These are phyloP conservation scores for Rhinichthys klamathensis DNA, from an alignment of 2,113 vertebrate species.

Conservation along the genomic window DNA sequence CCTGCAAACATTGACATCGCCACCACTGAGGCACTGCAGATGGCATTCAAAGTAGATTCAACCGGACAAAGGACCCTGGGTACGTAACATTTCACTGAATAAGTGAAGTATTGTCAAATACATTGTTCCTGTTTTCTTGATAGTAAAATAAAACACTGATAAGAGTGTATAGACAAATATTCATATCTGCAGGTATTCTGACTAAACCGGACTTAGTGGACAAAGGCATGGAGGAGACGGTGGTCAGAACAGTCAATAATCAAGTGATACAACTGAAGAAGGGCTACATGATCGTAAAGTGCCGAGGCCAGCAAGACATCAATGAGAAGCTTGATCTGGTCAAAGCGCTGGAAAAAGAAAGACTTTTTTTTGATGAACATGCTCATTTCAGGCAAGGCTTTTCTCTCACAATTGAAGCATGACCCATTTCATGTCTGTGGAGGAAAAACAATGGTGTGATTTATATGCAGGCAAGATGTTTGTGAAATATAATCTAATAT, in stretches of 20 bases:
- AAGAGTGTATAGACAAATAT: neutral
- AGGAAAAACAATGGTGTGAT: neutral
- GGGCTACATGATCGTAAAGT: conserved; percentile 83
- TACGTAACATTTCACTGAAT: conserved; percentile 45
- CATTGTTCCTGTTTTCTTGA: too few species aligned
- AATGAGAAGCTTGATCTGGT: conserved; percentile 64
- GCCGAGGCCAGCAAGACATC: conserved; percentile 75
- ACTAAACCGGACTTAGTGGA: conserved; percentile 84
- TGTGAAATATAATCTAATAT: neutral
- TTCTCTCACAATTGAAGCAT: neutral
- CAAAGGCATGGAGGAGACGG: conserved; percentile 69
- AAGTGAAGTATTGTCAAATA: neutral
- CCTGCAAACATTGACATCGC: conserved; percentile 84
- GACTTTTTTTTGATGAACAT: conserved; percentile 73
- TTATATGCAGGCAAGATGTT: neutral
- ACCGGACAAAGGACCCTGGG: conserved; percentile 80
- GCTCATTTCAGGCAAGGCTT: conserved; percentile 70
- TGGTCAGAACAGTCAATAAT: conserved; percentile 71
- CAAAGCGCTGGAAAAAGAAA: conserved; percentile 72
- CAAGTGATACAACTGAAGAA: conserved; percentile 72
- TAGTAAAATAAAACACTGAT: too few species aligned
- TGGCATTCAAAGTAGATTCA: conserved; percentile 82
- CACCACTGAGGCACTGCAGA: conserved; percentile 82
- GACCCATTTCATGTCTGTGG: neutral
- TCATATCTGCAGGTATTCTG: conserved; percentile 73